Evolutionary conservation across 2,113 vertebrate genomes (phyloP).

Genomic region (Mobula hypostoma): DNA sequence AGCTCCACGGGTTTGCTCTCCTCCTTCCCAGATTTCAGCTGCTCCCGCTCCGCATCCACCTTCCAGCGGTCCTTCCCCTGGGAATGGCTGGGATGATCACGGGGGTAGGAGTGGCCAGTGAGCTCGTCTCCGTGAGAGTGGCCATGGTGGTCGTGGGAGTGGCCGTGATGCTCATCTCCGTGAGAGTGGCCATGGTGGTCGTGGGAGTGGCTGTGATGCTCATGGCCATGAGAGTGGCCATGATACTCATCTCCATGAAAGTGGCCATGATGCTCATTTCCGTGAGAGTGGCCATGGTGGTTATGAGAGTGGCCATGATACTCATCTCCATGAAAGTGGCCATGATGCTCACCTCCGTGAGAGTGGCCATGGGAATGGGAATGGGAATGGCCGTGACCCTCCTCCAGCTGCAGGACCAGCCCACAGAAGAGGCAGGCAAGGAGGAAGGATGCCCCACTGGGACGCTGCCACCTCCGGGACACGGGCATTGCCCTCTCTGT

Average conservation of each 20-base stretch:
- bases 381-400: slow-evolving; percentile 40
- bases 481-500: slow-evolving; percentile 13
- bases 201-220: background rate
- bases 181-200: slow-evolving; percentile 49
- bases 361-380: slow-evolving; percentile 48
- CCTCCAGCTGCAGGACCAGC: slow-evolving; percentile 41
- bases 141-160: slow-evolving; percentile 40
- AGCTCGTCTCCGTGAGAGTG: slow-evolving; percentile 42
- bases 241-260: slow-evolving; percentile 40
- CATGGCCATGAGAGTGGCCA: background rate
- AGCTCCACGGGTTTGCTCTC: slow-evolving; percentile 63
- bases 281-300: background rate
- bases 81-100: background rate
- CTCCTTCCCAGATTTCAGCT: slow-evolving; percentile 41
- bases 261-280: background rate
- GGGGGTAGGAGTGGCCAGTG: background rate
- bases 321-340: slow-evolving; percentile 45
- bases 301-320: slow-evolving; percentile 44
- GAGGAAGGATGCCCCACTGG: slow-evolving; percentile 41
- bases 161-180: background rate
- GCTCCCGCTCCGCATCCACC: background rate
- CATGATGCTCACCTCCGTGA: slow-evolving; percentile 20
- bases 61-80: slow-evolving; percentile 25
- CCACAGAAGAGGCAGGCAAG: slow-evolving; percentile 45
- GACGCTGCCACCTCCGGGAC: background rate